Percentiles rank a stretch among this genome's conserved stretches.
These are phyloP conservation scores for Elephantulus edwardii DNA, from an alignment of 2,113 vertebrate species.

Conservation along the genomic window DNA sequence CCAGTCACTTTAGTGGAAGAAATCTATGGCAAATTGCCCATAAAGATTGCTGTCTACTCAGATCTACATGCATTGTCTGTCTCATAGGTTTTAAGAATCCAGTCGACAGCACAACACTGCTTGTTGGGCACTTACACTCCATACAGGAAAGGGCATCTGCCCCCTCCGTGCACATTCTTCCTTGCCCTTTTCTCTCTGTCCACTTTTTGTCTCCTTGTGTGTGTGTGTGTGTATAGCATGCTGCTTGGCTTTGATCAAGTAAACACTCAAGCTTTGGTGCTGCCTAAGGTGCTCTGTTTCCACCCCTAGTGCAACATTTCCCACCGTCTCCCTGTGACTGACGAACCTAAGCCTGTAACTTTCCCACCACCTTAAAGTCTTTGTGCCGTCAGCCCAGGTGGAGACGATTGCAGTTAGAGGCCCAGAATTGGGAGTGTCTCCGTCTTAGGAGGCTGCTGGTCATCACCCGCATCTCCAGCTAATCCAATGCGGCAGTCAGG, in stretches of 20 bases:
- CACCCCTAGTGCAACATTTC: too few relatives aligned
- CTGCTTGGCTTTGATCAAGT: not conserved
- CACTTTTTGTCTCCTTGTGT: too few relatives aligned
- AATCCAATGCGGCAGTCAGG: not conserved
- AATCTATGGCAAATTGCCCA: not conserved
- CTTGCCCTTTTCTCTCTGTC: not conserved
- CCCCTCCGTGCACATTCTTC: not conserved
- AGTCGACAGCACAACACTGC: not conserved
- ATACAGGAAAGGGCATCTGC: not conserved
- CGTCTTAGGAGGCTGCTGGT: not conserved
- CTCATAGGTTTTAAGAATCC: not conserved
- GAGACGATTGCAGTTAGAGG: not conserved
- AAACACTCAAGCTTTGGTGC: not conserved
- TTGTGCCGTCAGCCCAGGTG: not conserved
- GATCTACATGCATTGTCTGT: not conserved
- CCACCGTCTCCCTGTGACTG: not conserved
- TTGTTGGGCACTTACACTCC: not conserved
- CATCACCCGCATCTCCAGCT: not conserved
- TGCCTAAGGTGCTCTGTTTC: not conserved
- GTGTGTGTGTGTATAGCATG: not conserved
- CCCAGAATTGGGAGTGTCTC: not conserved
- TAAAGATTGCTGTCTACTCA: not conserved
- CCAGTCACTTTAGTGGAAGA: not conserved
- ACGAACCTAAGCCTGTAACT: not conserved
- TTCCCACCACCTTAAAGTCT: not conserved